Evolutionary conservation across 1,140 invertebrate species (phyloP).

Genomic region (Acromyrmex echinatior): DNA sequence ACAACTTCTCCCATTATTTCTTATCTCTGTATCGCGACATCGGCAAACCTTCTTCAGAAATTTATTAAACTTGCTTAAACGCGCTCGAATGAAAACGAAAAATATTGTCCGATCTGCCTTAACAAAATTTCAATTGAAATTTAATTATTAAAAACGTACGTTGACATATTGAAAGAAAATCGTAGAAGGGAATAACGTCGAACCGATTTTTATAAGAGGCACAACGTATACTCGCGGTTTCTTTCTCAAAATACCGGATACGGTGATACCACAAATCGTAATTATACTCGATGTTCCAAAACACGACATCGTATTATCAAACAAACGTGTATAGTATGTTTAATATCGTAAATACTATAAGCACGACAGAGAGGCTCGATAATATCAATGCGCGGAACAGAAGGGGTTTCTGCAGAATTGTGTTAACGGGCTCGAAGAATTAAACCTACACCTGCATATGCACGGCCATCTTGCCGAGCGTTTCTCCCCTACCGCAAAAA

Average conservation of each 20-base stretch:
- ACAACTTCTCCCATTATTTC: slow-evolving; percentile 35
- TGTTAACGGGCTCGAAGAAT: slow-evolving; percentile 21
- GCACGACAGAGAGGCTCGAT: not conserved
- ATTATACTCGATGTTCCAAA: slow-evolving; percentile 16
- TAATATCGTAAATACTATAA: slow-evolving; percentile 9
- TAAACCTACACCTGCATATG: not conserved
- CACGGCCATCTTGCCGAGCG: slow-evolving; percentile 32
- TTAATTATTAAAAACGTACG: not conserved
- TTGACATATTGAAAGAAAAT: not conserved
- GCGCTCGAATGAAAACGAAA: not conserved
- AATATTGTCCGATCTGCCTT: not conserved
- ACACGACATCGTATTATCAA: slow-evolving; percentile 19
- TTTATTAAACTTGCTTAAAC: slow-evolving; percentile 10
- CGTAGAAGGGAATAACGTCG: not conserved
- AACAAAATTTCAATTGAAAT: not conserved
- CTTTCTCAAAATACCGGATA: not conserved
- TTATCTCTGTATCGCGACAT: slow-evolving; percentile 1
- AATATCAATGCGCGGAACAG: not conserved
- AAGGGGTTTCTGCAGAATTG: slow-evolving; percentile 6
- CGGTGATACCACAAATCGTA: not conserved
- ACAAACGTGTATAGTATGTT: not conserved
- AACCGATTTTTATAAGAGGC: not conserved
- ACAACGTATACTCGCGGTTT: not conserved
- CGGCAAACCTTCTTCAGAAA: not conserved
- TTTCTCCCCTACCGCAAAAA: slow-evolving; percentile 23